A percentile compares a stretch with the other conserved stretches of the same genome.
These are phyloP conservation scores for Botia kubotai DNA, from an alignment of 2,797 vertebrate species.

Conservation along the genomic window DNA sequence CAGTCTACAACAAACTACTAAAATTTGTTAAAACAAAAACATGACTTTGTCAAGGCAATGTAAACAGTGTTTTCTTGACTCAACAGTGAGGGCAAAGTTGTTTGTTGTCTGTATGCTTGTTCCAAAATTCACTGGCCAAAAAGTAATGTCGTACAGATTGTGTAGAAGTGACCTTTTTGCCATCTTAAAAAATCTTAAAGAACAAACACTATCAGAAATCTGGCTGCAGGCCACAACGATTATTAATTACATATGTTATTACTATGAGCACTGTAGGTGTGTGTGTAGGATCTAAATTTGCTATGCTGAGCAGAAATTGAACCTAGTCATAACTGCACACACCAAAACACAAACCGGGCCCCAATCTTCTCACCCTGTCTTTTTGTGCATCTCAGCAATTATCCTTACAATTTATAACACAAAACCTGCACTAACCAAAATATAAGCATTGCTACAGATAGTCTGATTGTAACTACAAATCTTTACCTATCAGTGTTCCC, in stretches of 20 bases:
- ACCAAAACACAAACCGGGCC: constrained; percentile 26
- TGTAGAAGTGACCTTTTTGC: no score
- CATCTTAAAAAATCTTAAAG: no score
- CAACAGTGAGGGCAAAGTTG: neutral
- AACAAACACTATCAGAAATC: neutral
- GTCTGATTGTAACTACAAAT: constrained; percentile 16
- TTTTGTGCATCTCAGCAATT: neutral
- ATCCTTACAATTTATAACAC: neutral
- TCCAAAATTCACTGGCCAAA: constrained; percentile 22
- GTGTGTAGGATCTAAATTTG: constrained; percentile 39
- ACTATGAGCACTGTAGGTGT: neutral
- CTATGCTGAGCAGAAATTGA: constrained; percentile 23
- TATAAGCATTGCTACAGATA: neutral
- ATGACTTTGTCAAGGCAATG: neutral
- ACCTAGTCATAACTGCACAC: constrained; percentile 13
- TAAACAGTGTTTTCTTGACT: constrained; percentile 10
- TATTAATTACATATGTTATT: constrained; percentile 4
- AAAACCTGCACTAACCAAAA: neutral
- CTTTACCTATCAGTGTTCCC: neutral
- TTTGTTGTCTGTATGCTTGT: constrained; percentile 11
- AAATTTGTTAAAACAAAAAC: neutral
- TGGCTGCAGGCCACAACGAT: constrained; percentile 2
- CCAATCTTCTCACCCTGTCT: neutral
- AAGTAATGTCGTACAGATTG: neutral
- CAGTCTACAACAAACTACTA: neutral